phyloP scores from a whole-genome alignment of 2,888 invertebrate species.

The Tethea ocularis region DNA sequence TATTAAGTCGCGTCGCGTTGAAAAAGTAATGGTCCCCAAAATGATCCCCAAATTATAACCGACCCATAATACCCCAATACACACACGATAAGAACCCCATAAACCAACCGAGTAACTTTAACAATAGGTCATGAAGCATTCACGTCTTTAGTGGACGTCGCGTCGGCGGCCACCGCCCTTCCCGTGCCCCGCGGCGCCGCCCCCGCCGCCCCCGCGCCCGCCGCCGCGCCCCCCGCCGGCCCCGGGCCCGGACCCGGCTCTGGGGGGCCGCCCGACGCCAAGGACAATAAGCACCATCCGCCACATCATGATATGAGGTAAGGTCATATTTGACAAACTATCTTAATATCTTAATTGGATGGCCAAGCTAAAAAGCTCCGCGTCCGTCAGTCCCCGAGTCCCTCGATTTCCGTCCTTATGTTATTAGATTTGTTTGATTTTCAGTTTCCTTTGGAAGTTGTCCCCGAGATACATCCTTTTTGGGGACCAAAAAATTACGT shows the following conservation, averaged over 20 bases:
- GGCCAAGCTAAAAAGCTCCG: no score
- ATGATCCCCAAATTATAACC: background rate
- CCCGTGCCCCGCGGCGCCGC: constrained; percentile 88
- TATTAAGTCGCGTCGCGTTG: no score
- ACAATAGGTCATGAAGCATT: constrained; percentile 91
- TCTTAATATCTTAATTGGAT: no score
- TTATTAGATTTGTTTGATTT: no score
- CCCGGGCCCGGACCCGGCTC: constrained; percentile 51
- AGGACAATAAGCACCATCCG: constrained; percentile 51
- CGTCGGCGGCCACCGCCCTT: constrained; percentile 94
- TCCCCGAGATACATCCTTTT: no score
- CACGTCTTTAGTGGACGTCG: constrained; percentile 94
- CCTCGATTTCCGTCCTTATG: no score
- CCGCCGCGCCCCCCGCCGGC: constrained; percentile 28
- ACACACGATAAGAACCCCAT: background rate
- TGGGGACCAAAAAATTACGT: no score
- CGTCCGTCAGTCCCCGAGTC: no score
- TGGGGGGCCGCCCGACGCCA: constrained; percentile 43
- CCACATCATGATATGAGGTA: constrained; percentile 34
- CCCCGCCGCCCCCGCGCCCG: background rate
- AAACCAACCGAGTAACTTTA: constrained; percentile 4
- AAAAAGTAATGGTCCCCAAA: no score
- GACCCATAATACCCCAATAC: background rate
- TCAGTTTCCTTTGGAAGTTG: no score
- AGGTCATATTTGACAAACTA: background rate